phyloP scores from a whole-genome alignment of 2,113 vertebrate species.

The Lophotis ruficrista region DNA sequence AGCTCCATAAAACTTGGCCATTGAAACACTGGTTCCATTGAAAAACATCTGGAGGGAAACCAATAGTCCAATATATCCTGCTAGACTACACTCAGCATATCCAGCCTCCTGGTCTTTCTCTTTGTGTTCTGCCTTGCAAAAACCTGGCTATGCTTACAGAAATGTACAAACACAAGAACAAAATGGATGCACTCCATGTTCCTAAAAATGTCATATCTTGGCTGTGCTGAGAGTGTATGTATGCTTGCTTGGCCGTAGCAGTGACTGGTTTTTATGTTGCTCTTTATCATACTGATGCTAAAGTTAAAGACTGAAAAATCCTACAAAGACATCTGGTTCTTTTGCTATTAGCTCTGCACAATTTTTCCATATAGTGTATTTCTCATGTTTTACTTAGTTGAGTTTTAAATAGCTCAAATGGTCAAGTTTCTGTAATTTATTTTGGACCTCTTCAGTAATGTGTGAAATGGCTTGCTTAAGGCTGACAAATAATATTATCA shows the following conservation, averaged over 20 bases:
- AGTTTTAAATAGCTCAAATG: not conserved
- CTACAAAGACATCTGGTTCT: slow-evolving; percentile 27
- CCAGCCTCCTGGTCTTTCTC: slow-evolving; percentile 55
- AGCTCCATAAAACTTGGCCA: slow-evolving; percentile 42
- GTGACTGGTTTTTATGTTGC: slow-evolving; percentile 16
- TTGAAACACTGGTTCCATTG: slow-evolving; percentile 50
- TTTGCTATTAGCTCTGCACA: not conserved
- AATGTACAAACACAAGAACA: slow-evolving; percentile 39
- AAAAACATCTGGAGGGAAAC: slow-evolving; percentile 52
- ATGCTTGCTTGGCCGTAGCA: not conserved
- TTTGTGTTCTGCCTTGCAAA: slow-evolving; percentile 30
- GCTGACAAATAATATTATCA: not conserved
- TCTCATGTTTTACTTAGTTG: not conserved
- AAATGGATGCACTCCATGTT: slow-evolving; percentile 58
- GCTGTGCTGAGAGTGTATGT: not conserved
- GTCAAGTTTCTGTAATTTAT: not conserved
- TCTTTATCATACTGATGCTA: slow-evolving; percentile 26
- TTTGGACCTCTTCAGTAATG: not conserved
- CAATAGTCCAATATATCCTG: slow-evolving; percentile 16
- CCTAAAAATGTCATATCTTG: slow-evolving; percentile 51
- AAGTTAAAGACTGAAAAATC: not conserved
- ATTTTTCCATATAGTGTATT: slow-evolving; percentile 9
- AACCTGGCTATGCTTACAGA: slow-evolving; percentile 35
- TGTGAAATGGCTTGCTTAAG: not conserved
- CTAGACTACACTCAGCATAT: slow-evolving; percentile 25